Percentiles rank a stretch among this genome's conserved stretches.
These are phyloP conservation scores for Alloscopus bannaensis DNA, from an alignment of 2,888 invertebrate genomes.

Conservation along the genomic window DNA sequence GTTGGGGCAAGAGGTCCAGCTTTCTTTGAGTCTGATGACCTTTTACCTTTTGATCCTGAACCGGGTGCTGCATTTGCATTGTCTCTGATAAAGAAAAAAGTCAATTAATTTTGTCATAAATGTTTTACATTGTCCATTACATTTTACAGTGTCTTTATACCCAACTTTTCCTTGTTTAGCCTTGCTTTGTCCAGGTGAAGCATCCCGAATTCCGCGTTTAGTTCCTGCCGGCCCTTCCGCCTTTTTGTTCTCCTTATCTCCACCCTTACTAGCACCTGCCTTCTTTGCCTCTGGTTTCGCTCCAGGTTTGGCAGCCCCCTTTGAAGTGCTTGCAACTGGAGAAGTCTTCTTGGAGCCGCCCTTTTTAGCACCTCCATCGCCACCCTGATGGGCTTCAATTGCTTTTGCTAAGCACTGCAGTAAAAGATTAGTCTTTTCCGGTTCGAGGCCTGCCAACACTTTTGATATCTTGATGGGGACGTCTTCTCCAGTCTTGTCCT, in stretches of 20 bases:
- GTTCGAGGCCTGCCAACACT: constrained; percentile 96
- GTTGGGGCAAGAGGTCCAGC: no score
- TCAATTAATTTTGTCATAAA: no score
- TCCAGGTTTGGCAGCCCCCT: not conserved
- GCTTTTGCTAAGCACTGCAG: constrained; percentile 85
- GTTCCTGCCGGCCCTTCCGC: constrained; percentile 7
- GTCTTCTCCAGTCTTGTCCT: constrained; percentile 78
- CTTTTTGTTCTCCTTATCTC: constrained; percentile 6
- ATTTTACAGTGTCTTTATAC: no score
- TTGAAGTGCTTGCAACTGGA: not conserved
- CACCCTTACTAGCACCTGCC: not conserved
- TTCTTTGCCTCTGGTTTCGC: constrained; percentile 5
- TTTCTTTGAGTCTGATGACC: not conserved
- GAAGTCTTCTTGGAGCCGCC: not conserved
- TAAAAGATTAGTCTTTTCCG: constrained; percentile 94
- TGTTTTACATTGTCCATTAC: no score
- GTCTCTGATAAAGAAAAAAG: no score
- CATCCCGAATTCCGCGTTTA: constrained; percentile 30
- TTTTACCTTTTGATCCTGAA: constrained; percentile 14
- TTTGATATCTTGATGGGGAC: constrained; percentile 89
- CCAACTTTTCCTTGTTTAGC: constrained; percentile 35
- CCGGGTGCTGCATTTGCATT: not conserved
- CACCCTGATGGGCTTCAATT: constrained; percentile 35
- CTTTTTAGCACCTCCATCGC: constrained; percentile 8
- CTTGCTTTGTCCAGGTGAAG: constrained; percentile 20